Evolutionary conservation across 2,797 vertebrate genomes (phyloP).

Genomic region (Parambassis ranga): DNA sequence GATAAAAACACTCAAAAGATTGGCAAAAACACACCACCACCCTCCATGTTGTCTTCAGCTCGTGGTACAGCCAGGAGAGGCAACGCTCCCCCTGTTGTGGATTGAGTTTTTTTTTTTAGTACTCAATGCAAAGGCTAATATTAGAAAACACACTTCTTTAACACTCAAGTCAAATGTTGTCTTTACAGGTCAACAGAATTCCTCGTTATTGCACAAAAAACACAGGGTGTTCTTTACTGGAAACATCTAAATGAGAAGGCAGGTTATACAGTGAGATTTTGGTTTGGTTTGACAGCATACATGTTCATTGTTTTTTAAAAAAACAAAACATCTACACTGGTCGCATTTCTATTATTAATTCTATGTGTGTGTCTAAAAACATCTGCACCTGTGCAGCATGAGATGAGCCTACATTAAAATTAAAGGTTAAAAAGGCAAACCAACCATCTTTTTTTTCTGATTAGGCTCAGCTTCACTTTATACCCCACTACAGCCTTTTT

Average conservation of each 20-base stretch:
- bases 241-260: conserved; percentile 60
- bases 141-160: conserved; percentile 51
- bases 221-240: conserved; percentile 26
- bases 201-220: conserved; percentile 74
- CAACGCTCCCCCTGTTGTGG: conserved; percentile 15
- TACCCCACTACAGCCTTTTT: conserved; percentile 17
- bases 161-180: conserved; percentile 58
- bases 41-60: conserved; percentile 47
- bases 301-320: conserved; percentile 50
- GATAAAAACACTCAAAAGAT: conserved; percentile 75
- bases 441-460: too few relatives aligned
- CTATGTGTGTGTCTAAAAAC: conserved; percentile 20
- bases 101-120: conserved; percentile 42
- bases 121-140: conserved; percentile 56
- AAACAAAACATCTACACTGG: conserved; percentile 24
- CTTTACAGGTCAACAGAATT: conserved; percentile 56
- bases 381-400: conserved; percentile 12
- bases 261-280: conserved; percentile 62
- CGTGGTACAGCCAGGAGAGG: conserved; percentile 34
- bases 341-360: conserved; percentile 33
- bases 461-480: conserved; percentile 52
- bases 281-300: conserved; percentile 70
- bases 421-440: conserved; percentile 42
- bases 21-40: conserved; percentile 71
- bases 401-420: conserved; percentile 33